Conservation (phyloP, 1,140 invertebrate species). For the Phortica variegata region DNA sequence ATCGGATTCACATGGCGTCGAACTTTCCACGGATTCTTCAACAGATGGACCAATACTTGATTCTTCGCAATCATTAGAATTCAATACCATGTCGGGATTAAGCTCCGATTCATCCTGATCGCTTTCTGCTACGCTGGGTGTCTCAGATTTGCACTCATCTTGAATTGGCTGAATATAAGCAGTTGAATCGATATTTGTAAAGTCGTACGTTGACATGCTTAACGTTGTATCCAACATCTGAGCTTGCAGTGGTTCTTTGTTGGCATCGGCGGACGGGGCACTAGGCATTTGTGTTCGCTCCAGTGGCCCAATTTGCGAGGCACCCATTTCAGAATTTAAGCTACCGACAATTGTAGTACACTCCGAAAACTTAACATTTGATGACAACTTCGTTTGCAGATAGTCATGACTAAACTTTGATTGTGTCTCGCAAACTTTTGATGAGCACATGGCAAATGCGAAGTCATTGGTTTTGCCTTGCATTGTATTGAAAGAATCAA, state of each 20-base stretch:
- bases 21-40: too few relatives aligned
- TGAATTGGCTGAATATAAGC: neutral
- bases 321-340: constrained; percentile 10
- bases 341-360: constrained; percentile 30
- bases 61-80: neutral
- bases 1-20: too few relatives aligned
- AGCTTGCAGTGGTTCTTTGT: neutral
- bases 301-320: constrained; percentile 6
- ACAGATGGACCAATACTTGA: too few relatives aligned
- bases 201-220: constrained; percentile 44
- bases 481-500: constrained; percentile 2
- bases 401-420: neutral
- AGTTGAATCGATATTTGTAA: constrained; percentile 12
- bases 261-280: too few relatives aligned
- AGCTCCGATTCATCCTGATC: neutral
- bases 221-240: constrained; percentile 44
- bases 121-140: neutral
- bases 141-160: neutral
- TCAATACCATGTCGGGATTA: neutral
- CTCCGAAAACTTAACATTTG: constrained; percentile 30
- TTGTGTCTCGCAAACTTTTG: constrained; percentile 30
- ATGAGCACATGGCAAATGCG: constrained; percentile 38
- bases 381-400: too few relatives aligned
- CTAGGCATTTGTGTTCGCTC: neutral
- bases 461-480: constrained; percentile 22